phyloP scores from a whole-genome alignment of 2,888 invertebrate species.

The Bombylius major region DNA sequence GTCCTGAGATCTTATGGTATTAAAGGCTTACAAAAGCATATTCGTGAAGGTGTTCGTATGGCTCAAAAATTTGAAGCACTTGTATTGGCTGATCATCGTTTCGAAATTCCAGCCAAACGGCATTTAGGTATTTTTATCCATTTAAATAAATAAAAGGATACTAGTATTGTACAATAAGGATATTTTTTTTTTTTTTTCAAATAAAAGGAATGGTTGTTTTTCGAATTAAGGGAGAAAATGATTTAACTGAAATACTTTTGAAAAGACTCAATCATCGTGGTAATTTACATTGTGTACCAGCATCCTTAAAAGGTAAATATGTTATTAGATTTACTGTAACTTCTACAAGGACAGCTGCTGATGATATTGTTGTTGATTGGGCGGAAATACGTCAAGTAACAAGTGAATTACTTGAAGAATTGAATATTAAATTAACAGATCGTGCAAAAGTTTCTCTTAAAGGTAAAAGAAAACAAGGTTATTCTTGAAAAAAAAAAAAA shows the following conservation, averaged over 20 bases:
- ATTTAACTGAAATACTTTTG: conserved; percentile 74
- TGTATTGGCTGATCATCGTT: conserved; percentile 68
- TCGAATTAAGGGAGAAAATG: conserved; percentile 72
- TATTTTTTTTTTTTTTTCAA: not conserved
- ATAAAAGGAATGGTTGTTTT: conserved; percentile 73
- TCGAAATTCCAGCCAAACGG: conserved; percentile 79
- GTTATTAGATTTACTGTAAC: conserved; percentile 88
- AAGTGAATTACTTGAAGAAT: conserved; percentile 52
- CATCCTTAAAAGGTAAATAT: conserved; percentile 77
- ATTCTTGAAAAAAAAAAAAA: not conserved
- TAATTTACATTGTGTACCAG: conserved; percentile 87
- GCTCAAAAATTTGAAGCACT: conserved; percentile 85
- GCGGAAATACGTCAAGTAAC: conserved; percentile 65
- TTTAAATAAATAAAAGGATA: not conserved
- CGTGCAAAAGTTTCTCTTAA: conserved; percentile 59
- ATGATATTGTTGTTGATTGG: conserved; percentile 76
- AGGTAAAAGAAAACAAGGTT: conserved; percentile 40
- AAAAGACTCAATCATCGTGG: conserved; percentile 81
- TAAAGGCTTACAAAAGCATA: conserved; percentile 80
- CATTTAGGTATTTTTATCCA: conserved; percentile 44
- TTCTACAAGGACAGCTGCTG: conserved; percentile 68
- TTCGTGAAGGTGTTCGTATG: conserved; percentile 79
- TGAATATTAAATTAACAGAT: conserved; percentile 42
- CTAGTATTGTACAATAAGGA: not conserved
- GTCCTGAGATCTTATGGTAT: conserved; percentile 89